Evolutionary conservation across 2,797 vertebrate genomes (phyloP).

Genomic region (Spatula clypeata): DNA sequence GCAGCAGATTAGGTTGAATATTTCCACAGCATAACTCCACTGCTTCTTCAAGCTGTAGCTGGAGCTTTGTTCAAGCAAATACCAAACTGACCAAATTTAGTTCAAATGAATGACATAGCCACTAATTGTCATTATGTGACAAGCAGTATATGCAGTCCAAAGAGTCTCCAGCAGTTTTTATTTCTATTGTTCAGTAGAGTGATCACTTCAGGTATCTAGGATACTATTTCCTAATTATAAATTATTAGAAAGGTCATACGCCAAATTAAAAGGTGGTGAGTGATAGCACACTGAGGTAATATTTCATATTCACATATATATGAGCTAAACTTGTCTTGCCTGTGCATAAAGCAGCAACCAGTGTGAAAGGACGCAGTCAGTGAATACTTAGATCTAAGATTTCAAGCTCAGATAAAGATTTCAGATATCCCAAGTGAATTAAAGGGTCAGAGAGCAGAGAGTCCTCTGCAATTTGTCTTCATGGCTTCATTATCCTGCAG

Average conservation of each 20-base stretch:
- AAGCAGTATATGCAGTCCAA: not conserved
- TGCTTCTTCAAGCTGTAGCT: not conserved
- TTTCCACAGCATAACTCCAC: not conserved
- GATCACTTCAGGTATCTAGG: not conserved
- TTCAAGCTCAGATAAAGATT: not conserved
- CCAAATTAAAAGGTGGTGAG: constrained; percentile 38
- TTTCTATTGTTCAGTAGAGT: not conserved
- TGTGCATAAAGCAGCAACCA: not conserved
- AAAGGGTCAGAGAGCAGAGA: not conserved
- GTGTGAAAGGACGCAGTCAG: not conserved
- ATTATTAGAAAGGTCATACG: constrained; percentile 1
- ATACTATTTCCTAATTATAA: constrained; percentile 46
- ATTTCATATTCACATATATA: constrained; percentile 9
- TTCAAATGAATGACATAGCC: not conserved
- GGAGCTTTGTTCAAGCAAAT: not conserved
- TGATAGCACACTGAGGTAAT: not conserved
- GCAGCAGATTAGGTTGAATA: not conserved
- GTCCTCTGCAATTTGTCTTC: not conserved
- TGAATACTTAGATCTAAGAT: not conserved
- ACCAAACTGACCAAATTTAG: not conserved
- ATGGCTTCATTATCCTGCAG: not conserved
- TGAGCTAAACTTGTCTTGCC: not conserved
- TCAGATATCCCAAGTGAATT: not conserved
- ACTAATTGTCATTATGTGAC: not conserved
- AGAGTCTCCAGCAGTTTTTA: not conserved